Base-by-base conservation (phyloP, 2,888 invertebrate species). In the Escarpia spicata region DNA sequence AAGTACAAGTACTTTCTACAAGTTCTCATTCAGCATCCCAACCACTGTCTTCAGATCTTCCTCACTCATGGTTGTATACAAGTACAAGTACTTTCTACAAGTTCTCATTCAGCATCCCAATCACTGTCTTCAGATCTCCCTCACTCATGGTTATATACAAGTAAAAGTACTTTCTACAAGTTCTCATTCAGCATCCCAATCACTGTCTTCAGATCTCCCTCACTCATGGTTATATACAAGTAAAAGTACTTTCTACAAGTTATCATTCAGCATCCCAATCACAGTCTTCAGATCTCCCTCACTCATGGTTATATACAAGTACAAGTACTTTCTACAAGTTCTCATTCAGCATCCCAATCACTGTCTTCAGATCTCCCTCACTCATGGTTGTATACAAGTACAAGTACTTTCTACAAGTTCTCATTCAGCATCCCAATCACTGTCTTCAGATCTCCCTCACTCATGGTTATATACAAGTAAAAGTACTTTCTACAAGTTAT, bases 131-230 rank as follows among this genome's bases (percentile, higher is more conserved):
- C n/a, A n/a, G n/a, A n/a, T n/a, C n/a, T n/a, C n/a, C n/a, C n/a
- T n/a, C n/a, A n/a, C n/a, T n/a, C n/a, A n/a, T n/a, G n/a, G n/a
- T n/a, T n/a, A n/a, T n/a, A n/a, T n/a, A n/a, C n/a, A n/a, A n/a
- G n/a, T n/a, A n/a, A n/a, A n/a, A n/a, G n/a, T n/a, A n/a, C n/a
- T n/a, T n/a, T n/a, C n/a, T n/a, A n/a, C 91, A 99, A 97, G 97
- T 99, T 99, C 95, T 98, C 98, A 94, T 97, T 97, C 31, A 99
- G 96, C 31, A 98, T 98, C 93, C 97, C 97, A 98, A 99, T 98
- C n/a, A 98, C 97, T 94, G 98, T 97, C 43, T 97, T 97, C 95
- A 98, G 99, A 26, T 60, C 60, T 60, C 60, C 60, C 26, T 60
- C 60, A 60, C 60, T 60, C 26, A 60, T 60, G 12, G 60, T 60